Percentiles rank a stretch among this genome's conserved stretches.
phyloP scores from a whole-genome alignment of 23 tunicate genomes.

The Styela clava region DNA sequence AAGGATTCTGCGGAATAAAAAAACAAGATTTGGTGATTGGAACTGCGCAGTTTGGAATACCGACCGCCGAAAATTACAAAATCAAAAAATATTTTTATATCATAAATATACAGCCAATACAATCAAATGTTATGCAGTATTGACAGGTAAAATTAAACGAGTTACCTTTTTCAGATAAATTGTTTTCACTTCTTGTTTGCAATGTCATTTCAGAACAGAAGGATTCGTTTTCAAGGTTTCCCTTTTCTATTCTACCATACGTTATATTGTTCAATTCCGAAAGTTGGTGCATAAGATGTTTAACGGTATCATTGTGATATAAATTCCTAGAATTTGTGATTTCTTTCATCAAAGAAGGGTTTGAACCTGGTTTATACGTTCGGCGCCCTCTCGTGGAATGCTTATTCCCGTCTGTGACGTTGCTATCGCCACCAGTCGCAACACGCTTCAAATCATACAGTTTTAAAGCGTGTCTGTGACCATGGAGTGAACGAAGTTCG shows the following conservation, averaged over 20 bases:
- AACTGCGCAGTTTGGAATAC: too few species aligned
- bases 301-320: slow-evolving; percentile 21
- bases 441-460: background rate
- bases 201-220: slow-evolving; percentile 28
- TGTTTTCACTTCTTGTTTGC: slow-evolving; percentile 8
- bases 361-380: slow-evolving; percentile 6
- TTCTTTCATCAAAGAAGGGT: slow-evolving; percentile 7
- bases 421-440: background rate
- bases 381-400: background rate
- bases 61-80: too few species aligned
- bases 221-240: background rate
- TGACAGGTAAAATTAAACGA: too few species aligned
- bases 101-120: too few species aligned
- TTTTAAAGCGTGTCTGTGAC: slow-evolving; percentile 9
- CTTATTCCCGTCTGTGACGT: background rate
- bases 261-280: slow-evolving; percentile 22
- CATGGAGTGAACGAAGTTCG: slow-evolving; percentile 24
- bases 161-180: background rate
- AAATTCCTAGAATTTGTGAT: slow-evolving; percentile 13
- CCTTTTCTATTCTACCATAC: background rate
- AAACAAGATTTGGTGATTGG: too few species aligned
- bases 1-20: background rate
- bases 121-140: too few species aligned
- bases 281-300: slow-evolving; percentile 33
- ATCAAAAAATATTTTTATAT: too few species aligned